These are phyloP conservation scores for Megaleporinus macrocephalus DNA, from an alignment of 2,113 vertebrate species.

Conservation along the genomic window DNA sequence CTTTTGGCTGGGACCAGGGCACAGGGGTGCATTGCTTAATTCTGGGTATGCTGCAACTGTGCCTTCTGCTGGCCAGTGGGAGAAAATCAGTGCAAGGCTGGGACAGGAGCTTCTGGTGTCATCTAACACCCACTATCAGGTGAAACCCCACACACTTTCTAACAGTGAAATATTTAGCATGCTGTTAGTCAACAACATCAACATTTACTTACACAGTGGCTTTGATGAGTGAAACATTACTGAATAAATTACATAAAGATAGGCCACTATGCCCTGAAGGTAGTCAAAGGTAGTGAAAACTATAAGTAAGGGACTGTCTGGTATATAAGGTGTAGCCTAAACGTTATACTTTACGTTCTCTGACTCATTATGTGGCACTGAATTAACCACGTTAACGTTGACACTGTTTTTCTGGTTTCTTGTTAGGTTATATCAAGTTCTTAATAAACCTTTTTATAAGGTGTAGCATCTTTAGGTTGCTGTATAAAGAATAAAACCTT, in stretches of 20 bases:
- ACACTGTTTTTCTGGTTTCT: too few relatives aligned
- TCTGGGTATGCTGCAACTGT: constrained; percentile 60
- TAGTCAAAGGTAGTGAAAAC: neutral
- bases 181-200: constrained; percentile 39
- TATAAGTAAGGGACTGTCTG: neutral
- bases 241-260: constrained; percentile 3
- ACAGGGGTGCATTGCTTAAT: constrained; percentile 49
- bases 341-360: too few relatives aligned
- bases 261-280: neutral
- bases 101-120: constrained; percentile 1
- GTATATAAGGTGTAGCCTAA: too few relatives aligned
- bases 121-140: constrained; percentile 31
- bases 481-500: too few relatives aligned
- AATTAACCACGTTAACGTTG: too few relatives aligned
- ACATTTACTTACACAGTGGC: constrained; percentile 20
- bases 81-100: constrained; percentile 45
- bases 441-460: neutral
- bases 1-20: constrained; percentile 30
- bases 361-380: too few relatives aligned
- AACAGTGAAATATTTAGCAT: constrained; percentile 53
- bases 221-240: neutral
- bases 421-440: too few relatives aligned
- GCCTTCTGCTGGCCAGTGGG: constrained; percentile 68
- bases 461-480: neutral
- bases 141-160: constrained; percentile 23